Evolutionary conservation across 1,140 invertebrate species (phyloP), one percentile per base, ranked within the genome.

Genomic region (Colletes gigas): DNA sequence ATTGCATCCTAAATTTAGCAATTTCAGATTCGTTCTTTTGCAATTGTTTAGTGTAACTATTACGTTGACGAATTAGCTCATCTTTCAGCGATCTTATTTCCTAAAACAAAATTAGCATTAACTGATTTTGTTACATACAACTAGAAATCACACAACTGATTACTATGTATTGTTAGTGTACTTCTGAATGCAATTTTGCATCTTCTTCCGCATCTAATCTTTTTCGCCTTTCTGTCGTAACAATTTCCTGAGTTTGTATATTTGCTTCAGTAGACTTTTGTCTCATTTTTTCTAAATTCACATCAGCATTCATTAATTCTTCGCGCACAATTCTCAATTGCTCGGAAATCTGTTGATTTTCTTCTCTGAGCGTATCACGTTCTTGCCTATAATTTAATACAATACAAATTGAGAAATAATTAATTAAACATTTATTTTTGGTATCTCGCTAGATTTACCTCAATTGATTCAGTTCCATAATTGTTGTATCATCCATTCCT

Each of bases 1-100:
- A 84, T 92, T 96, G 95, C 84, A 94, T 94, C 76, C 94, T 92
- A 19, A 96, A 91, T 83, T 94, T 94, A 15, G 94, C 94, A 79
- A 96, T 95, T 90, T 96, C 96, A 14, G 90, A 85, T 81, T 96
- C 95, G 78, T 94, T 93, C 84, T 96, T 95, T 85, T 93, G 93
- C 12, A 96, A 86, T 87, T 94, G 92, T 39, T 89, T 83, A 71
- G 94, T 93, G 50, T 95, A 94, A 81, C 89, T 91, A 63, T 92
- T 93, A 76, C 94, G 93, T 82, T 95, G 94, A 83, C 93, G 92
- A 57, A 92, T 90, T 21, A 95, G 83, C 85, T 96, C 96, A 85
- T 95, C 95, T 79, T 94, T 94, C 14, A 94, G 89, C 74, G 93
- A 94, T 81, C 94, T 93, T 78, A 95, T 83, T 90, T 96, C 95